Conservation (phyloP, 2,888 invertebrate genomes). For the Spodoptera exigua region DNA sequence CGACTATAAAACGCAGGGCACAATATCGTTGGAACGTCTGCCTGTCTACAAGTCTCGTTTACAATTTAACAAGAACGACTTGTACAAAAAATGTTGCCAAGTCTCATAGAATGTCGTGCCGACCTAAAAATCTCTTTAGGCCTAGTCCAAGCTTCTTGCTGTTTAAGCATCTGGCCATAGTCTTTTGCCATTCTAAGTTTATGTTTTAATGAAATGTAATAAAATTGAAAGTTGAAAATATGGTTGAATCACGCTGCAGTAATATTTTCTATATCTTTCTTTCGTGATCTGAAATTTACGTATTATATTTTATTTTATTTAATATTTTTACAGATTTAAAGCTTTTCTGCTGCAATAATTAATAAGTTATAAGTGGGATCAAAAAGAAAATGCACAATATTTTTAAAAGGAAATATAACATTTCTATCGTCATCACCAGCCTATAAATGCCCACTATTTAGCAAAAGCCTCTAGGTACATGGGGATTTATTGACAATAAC, state of each 20-base stretch:
- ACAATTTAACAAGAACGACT: slow-evolving; percentile 48
- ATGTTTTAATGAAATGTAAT: slow-evolving; percentile 38
- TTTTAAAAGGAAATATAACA: no score
- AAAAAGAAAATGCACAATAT: no score
- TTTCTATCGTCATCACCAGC: no score
- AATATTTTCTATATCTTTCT: neutral
- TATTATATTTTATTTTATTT: no score
- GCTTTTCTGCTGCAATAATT: no score
- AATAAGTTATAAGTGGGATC: no score
- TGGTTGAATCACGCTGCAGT: neutral
- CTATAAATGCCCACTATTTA: no score
- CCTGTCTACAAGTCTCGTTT: slow-evolving; percentile 45
- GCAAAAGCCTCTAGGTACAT: no score
- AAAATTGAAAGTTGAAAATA: slow-evolving; percentile 22
- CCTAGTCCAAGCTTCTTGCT: slow-evolving; percentile 55
- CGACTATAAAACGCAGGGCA: slow-evolving; percentile 5
- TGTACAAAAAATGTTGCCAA: slow-evolving; percentile 57
- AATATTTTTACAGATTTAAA: no score
- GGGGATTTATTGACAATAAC: no score
- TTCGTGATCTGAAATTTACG: no score
- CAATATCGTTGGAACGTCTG: slow-evolving; percentile 38
- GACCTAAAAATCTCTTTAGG: slow-evolving; percentile 56
- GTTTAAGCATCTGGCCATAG: slow-evolving; percentile 44
- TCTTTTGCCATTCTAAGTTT: slow-evolving; percentile 17
- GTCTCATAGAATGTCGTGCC: slow-evolving; percentile 51